Conservation (phyloP, 2,797 vertebrate genomes). For the Sebastes oblongus region DNA sequence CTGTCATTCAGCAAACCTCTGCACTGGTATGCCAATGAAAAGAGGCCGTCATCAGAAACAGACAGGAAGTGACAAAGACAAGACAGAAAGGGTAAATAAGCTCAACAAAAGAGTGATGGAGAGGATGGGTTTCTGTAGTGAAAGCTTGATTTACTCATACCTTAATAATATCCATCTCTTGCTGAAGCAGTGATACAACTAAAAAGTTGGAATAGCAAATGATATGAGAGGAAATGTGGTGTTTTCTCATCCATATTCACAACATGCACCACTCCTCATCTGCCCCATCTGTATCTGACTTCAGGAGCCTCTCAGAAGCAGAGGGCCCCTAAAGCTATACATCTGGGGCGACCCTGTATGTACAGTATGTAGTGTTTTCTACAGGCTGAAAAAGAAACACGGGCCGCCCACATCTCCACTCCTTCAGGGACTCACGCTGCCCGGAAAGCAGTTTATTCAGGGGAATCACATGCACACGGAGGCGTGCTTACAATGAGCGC, state of each 20-base stretch:
- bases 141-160: not conserved
- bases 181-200: not conserved
- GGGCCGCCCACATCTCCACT: slow-evolving; percentile 35
- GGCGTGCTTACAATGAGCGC: not conserved
- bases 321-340: not conserved
- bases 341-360: not conserved
- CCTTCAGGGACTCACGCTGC: slow-evolving; percentile 21
- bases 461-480: slow-evolving; percentile 30
- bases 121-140: not conserved
- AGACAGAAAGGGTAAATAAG: not conserved
- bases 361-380: slow-evolving; percentile 1
- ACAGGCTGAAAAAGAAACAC: slow-evolving; percentile 28
- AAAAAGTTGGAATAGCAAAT: not conserved
- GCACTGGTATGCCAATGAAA: slow-evolving; percentile 38
- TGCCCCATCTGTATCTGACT: not conserved
- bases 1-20: slow-evolving; percentile 51
- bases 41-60: slow-evolving; percentile 31
- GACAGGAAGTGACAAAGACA: slow-evolving; percentile 10
- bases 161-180: not conserved
- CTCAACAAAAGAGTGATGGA: not conserved
- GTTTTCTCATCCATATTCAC: not conserved
- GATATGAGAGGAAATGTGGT: not conserved
- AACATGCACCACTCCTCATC: not conserved
- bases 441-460: slow-evolving; percentile 47
- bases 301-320: not conserved